phyloP scores from a whole-genome alignment of 1,140 invertebrate genomes.

The Lucilia sericata region DNA sequence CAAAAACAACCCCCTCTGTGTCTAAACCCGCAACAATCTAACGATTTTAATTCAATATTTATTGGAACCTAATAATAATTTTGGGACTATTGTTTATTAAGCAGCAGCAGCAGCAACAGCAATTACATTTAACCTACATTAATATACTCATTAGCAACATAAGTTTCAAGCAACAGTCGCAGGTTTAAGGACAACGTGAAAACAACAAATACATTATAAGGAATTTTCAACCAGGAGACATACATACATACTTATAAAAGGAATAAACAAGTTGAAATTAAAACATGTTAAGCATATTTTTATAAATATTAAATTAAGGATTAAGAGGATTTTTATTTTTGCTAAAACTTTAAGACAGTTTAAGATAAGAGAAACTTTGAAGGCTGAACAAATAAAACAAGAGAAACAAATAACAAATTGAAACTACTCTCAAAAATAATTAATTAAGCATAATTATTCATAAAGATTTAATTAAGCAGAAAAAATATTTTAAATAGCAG shows the following conservation, averaged over 20 bases:
- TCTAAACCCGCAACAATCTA: neutral
- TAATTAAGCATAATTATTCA: neutral
- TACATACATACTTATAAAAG: conserved; percentile 48
- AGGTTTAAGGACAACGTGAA: conserved; percentile 63
- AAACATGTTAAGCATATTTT: neutral
- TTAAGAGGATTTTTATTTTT: neutral
- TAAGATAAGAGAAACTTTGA: conserved; percentile 38
- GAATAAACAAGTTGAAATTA: neutral
- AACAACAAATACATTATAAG: conserved; percentile 38
- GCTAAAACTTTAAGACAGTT: conserved; percentile 25
- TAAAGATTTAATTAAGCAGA: neutral
- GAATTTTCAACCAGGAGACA: conserved; percentile 60
- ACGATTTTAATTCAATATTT: neutral
- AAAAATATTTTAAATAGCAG: conserved; percentile 44
- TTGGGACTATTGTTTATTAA: neutral
- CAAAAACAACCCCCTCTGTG: neutral
- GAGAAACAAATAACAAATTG: conserved; percentile 21
- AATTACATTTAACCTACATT: neutral
- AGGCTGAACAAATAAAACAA: neutral
- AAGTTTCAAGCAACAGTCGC: conserved; percentile 48
- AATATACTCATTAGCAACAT: conserved; percentile 23
- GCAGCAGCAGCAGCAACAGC: neutral
- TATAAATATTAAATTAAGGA: neutral
- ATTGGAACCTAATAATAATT: neutral
- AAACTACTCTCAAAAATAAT: conserved; percentile 6